Conservation (phyloP, 2,113 vertebrate genomes). For the Agapornis roseicollis region DNA sequence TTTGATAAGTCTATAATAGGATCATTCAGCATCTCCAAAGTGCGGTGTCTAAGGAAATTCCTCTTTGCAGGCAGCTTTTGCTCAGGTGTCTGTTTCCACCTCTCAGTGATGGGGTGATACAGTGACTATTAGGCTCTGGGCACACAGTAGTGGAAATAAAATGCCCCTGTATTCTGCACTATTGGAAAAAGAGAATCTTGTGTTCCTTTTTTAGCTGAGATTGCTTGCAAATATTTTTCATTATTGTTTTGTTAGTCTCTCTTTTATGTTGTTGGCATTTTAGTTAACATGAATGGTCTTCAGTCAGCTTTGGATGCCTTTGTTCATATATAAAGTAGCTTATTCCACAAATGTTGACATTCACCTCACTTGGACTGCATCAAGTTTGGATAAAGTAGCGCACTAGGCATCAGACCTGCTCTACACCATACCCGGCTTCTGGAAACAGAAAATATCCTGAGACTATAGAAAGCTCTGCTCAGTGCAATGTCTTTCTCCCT, state of each 20-base stretch:
- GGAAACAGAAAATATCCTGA: neutral
- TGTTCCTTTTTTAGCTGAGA: neutral
- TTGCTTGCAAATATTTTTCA: neutral
- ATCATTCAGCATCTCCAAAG: constrained; percentile 64
- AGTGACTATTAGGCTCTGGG: neutral
- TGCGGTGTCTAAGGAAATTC: neutral
- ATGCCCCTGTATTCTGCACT: neutral
- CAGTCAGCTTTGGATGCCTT: neutral
- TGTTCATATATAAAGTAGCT: neutral
- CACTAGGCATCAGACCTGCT: neutral
- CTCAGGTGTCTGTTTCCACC: neutral
- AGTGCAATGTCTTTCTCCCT: neutral
- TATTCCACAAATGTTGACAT: neutral
- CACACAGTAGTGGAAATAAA: neutral
- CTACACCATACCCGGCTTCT: neutral
- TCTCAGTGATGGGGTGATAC: accelerated
- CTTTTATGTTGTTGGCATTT: neutral
- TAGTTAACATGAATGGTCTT: neutral
- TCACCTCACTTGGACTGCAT: neutral
- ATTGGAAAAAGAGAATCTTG: neutral
- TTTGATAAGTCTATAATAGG: constrained; percentile 75
- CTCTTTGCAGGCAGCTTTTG: neutral
- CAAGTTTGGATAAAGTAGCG: neutral
- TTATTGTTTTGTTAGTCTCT: neutral
- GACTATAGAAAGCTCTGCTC: neutral